Evolutionary conservation across 2,888 invertebrate genomes (phyloP), one percentile per base, ranked within the genome.

Genomic region (Callosobruchus maculatus): DNA sequence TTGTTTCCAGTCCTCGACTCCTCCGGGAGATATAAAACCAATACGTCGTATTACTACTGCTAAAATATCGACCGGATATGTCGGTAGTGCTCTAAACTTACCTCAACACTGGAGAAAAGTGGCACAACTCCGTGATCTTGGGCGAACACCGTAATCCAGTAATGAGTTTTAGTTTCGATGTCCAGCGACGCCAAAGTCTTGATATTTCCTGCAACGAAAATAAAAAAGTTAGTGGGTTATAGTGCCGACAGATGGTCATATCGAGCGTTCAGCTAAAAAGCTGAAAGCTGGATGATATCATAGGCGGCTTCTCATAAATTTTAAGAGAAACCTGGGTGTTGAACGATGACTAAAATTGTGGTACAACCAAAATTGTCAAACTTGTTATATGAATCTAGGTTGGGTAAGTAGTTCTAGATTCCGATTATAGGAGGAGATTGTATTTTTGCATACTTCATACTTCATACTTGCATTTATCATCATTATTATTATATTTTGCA

Each of bases 131-230:
- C 97, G 81, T 94, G 93, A 88, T 98, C 98, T 85, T 96, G 94
- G 3, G 98, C 98, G 86, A 94, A 94, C 73, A 98, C 92, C 9
- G 97, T 97, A 78, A 99, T 88, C 99, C 99, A 99, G 88, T 97
- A 98, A 85, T 94, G 93, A 66, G 92, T 88, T 82, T 92, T 93
- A 0, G 93, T 92, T 89, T 99, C 99, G 74, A 97, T 91, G 88
- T 99, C 98, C 83, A 99, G 89, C 70, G 95, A 91, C 1, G 93
- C 92, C 83, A 93, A 90, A 0, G 98, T 97, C 78, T 93, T 92
- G 81, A 99, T 93, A 72, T 91, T 91, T 77, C 98, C 98, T 95
- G 89, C 7, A 90, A 89, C 72, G 75, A 76, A 73, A 71, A 73
- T 22, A 73, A 67, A 69, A 74, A 72, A 49, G 13, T 49, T 49